phyloP scores from a whole-genome alignment of 2,888 invertebrate genomes.

The Tinea semifulvella region DNA sequence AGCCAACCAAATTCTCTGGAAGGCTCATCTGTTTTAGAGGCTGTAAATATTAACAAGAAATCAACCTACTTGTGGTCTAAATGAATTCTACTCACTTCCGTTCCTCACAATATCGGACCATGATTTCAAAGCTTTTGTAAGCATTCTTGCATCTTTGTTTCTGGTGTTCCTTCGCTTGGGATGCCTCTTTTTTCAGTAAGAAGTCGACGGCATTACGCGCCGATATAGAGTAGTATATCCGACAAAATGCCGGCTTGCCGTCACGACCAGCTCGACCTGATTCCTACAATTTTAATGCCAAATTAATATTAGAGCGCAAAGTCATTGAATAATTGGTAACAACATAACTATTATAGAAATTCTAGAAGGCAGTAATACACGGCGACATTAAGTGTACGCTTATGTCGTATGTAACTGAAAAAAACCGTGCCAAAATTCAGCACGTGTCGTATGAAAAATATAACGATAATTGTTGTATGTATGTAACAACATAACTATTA shows the following conservation, averaged over 20 bases:
- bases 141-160: constrained; percentile 69
- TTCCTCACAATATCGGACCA: constrained; percentile 87
- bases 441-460: no score
- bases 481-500: no score
- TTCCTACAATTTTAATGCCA: constrained; percentile 69
- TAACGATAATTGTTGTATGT: no score
- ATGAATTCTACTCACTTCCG: constrained; percentile 73
- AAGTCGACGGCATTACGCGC: constrained; percentile 87
- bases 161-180: constrained; percentile 64
- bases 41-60: no score
- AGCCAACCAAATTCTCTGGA: no score
- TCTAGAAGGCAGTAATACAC: no score
- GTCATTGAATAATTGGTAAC: no score
- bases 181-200: constrained; percentile 77
- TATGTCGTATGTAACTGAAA: background rate
- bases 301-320: no score
- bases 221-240: constrained; percentile 87
- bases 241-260: constrained; percentile 86
- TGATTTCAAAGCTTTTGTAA: constrained; percentile 81
- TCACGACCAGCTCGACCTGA: constrained; percentile 97
- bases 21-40: no score
- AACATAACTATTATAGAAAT: background rate
- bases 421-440: background rate
- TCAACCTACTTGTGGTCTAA: no score
- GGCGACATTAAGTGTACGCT: background rate